A percentile compares a stretch with the other conserved stretches of the same genome.
Evolutionary conservation across 2,113 vertebrate species (phyloP).

Genomic region (Chaenocephalus aceratus): DNA sequence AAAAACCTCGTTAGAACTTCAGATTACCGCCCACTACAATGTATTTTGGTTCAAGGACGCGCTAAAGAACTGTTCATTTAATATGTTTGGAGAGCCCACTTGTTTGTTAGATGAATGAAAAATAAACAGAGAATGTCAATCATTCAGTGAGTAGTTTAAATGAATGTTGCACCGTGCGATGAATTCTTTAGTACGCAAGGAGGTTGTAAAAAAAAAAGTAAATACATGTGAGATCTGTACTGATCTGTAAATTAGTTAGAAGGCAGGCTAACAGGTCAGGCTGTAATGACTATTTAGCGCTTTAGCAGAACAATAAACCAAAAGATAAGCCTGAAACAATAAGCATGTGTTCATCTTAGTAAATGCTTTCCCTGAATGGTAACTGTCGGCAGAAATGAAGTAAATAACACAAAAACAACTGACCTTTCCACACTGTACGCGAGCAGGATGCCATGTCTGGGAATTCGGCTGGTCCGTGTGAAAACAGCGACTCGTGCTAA

Average conservation of each 20-base stretch:
- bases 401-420: slow-evolving; percentile 41
- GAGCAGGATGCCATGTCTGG: slow-evolving; percentile 79
- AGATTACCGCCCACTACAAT: neutral
- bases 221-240: neutral
- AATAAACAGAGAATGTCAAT: accelerated
- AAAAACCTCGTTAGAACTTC: neutral
- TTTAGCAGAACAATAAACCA: neutral
- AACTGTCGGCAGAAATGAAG: neutral
- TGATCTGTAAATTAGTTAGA: no score
- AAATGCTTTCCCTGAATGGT: neutral
- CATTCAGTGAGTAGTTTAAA: neutral
- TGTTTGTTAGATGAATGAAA: neutral
- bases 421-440: slow-evolving; percentile 80
- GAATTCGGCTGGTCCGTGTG: slow-evolving; percentile 46
- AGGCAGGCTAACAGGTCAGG: neutral
- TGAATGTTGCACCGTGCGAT: accelerated
- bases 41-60: neutral
- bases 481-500: neutral
- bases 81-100: accelerated
- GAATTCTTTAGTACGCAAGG: accelerated
- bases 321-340: accelerated
- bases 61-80: neutral
- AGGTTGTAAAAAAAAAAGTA: neutral
- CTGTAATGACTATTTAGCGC: neutral
- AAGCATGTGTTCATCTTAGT: accelerated